Base-by-base conservation (phyloP, 2,113 vertebrate species). In the Hirundichthys speculiger region DNA sequence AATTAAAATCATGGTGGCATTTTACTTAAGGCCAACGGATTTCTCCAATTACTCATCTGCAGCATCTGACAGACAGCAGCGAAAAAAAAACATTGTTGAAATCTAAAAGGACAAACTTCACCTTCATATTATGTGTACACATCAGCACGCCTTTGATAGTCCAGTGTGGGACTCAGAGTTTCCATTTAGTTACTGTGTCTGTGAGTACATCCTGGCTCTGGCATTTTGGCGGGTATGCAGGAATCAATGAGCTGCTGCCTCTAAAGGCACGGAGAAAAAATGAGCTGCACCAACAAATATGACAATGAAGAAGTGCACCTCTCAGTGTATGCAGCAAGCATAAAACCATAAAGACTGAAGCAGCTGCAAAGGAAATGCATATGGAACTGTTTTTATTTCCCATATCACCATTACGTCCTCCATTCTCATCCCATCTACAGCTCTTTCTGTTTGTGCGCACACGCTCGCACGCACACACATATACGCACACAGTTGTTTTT, bases 281-380 rank as follows among this genome's bases (percentile, higher is more conserved):
- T 89, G 87, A 90, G 84, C 78, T 77, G 76, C 82, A 81, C 87
- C 84, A 88, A 89, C 89, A 91, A 90, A 92, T 89, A 91, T 92
- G 92, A 93, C 92, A 92, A 92, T 92, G 93, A 94, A 93, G 87
- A 73, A 93, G 90, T 92, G 88, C 86, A 86, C 86, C 88, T 88
- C 88, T 90, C 86, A 90, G 83, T 88, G 88, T 87, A 91, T 58
- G 85, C 90, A 90, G 91, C 86, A 64, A 86, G 89, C 89, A 88
- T 86, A 87, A 86, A 91, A 90, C 89, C 91, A 88, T 81, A 85
- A 80, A 83, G 83, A 86, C 79, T 68, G 54, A 69, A 84, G 77
- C 76, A 59, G 62, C 81, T 69, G 74, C 70, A 56, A 78, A 74
- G 86, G 80, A 81, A 89, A 83, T 87, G 83, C 90, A 89, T 81